A percentile compares a stretch with the other conserved stretches of the same genome.
These are phyloP conservation scores for Macaria notata DNA, from an alignment of 2,888 invertebrate genomes.

Conservation along the genomic window DNA sequence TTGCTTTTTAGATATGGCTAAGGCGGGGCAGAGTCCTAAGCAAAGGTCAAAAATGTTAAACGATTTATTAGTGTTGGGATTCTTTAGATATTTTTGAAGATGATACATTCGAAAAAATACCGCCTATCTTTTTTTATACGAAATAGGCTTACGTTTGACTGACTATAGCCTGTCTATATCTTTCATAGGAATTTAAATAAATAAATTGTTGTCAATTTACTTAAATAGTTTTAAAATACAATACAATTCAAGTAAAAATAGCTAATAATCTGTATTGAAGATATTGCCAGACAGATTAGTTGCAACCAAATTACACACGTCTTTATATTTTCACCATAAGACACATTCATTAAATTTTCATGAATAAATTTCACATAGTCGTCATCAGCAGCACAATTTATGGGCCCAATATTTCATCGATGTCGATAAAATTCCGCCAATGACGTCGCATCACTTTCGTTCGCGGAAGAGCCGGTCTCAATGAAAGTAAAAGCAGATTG, in stretches of 20 bases:
- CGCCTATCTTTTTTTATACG: no score
- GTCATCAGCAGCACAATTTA: neutral
- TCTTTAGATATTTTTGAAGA: conserved; percentile 2
- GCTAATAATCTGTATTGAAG: no score
- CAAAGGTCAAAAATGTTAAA: conserved; percentile 31
- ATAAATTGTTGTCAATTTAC: no score
- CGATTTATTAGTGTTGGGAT: conserved; percentile 18
- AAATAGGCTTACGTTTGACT: no score
- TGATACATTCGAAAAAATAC: no score
- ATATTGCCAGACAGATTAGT: no score
- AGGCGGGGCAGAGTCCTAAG: conserved; percentile 30
- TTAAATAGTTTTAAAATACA: no score
- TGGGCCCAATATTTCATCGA: conserved; percentile 2
- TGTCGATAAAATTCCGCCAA: conserved; percentile 24
- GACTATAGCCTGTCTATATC: no score
- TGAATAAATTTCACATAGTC: conserved; percentile 10
- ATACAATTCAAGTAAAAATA: no score
- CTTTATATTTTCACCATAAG: no score
- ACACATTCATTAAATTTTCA: neutral
- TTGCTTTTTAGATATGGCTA: conserved; percentile 35
- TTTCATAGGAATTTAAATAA: no score
- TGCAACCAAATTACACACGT: no score
- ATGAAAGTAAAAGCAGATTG: conserved; percentile 77
- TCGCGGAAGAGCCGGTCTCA: conserved; percentile 64
- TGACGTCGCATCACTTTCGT: conserved; percentile 56